These are phyloP conservation scores for Champsocephalus esox DNA, from an alignment of 2,797 vertebrate genomes.

Conservation along the genomic window DNA sequence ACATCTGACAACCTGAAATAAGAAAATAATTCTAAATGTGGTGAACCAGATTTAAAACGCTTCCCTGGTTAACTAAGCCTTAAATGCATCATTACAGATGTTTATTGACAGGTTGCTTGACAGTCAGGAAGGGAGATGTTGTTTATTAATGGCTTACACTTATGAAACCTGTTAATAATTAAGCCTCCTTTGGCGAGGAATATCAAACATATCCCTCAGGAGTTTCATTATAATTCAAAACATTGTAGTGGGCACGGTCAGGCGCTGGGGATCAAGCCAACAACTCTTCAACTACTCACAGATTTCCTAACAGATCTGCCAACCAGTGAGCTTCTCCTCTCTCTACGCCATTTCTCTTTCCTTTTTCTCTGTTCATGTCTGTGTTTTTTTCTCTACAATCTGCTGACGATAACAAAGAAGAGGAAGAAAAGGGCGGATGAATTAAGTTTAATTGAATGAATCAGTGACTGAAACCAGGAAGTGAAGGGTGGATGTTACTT, in stretches of 20 bases:
- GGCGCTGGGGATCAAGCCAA: conserved; percentile 64
- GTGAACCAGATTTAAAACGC: background rate
- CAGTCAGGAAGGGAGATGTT: conserved; percentile 5
- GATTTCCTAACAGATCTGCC: conserved; percentile 49
- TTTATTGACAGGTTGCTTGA: conserved; percentile 16
- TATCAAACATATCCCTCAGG: conserved; percentile 44
- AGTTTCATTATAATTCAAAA: conserved; percentile 58
- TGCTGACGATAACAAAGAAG: conserved; percentile 24
- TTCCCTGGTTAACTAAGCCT: background rate
- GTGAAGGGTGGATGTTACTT: background rate
- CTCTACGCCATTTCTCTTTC: conserved; percentile 30
- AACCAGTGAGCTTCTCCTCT: conserved; percentile 38
- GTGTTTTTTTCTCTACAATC: conserved; percentile 36
- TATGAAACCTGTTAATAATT: conserved; percentile 59
- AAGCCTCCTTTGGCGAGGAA: conserved; percentile 27
- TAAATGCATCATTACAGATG: conserved; percentile 6
- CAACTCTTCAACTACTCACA: conserved; percentile 46
- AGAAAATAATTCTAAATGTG: background rate
- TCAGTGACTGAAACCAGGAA: background rate
- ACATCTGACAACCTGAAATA: background rate
- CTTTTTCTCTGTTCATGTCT: conserved; percentile 31
- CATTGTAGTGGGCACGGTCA: conserved; percentile 55
- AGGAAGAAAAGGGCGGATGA: conserved; percentile 2
- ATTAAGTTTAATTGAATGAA: conserved; percentile 19
- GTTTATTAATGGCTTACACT: conserved; percentile 49